Conservation (phyloP, 2,113 vertebrate species). For the Alosa alosa region DNA sequence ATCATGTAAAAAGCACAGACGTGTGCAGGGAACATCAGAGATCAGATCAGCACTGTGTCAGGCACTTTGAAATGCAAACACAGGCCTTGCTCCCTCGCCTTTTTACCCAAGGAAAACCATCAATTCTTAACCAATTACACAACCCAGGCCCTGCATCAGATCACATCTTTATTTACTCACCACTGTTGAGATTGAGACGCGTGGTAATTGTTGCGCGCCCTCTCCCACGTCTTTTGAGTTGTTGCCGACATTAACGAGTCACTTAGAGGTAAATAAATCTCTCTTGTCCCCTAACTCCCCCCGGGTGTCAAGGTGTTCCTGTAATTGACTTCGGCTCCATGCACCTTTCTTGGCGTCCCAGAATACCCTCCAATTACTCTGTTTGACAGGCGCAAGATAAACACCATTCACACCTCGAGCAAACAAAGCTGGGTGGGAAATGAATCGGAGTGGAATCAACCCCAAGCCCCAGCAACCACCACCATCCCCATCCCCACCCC, state of each 20-base stretch:
- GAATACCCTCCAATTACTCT: constrained; percentile 22
- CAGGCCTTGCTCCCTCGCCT: not conserved
- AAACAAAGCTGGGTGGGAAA: constrained; percentile 32
- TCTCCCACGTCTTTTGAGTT: not conserved
- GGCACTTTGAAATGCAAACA: not conserved
- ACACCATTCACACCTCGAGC: constrained; percentile 30
- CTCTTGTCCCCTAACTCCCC: not conserved
- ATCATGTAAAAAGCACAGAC: not conserved
- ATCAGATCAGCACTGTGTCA: not conserved
- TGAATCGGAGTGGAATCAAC: constrained; percentile 33
- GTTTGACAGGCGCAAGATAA: constrained; percentile 31
- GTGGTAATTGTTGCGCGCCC: not conserved
- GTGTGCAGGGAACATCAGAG: not conserved
- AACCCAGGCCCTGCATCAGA: not conserved
- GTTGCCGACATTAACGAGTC: constrained; percentile 21
- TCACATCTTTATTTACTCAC: not conserved
- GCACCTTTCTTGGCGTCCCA: constrained; percentile 13
- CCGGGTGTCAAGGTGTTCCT: not conserved
- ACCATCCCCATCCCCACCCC: not conserved
- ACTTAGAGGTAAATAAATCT: constrained; percentile 30
- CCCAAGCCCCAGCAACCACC: not conserved
- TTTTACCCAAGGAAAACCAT: not conserved
- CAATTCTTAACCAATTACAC: constrained; percentile 1
- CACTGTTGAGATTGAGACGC: not conserved
- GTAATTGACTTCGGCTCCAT: constrained; percentile 30